These are phyloP conservation scores for Oreochromis spilurus DNA, from an alignment of 2,113 vertebrate species.

Conservation along the genomic window DNA sequence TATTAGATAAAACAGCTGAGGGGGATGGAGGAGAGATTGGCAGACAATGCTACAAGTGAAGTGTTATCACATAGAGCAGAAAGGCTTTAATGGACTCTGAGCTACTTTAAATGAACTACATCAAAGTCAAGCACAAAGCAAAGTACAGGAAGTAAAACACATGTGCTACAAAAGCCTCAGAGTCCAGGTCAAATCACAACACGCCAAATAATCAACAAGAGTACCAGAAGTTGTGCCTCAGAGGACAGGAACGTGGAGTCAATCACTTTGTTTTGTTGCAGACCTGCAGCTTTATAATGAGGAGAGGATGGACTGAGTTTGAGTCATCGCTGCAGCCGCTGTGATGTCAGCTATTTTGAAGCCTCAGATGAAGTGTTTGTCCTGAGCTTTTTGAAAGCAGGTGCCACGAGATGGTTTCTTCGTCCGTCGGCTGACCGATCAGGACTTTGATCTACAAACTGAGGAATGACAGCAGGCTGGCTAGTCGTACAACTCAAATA, in stretches of 20 bases:
- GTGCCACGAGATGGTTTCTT: background rate
- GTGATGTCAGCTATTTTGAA: background rate
- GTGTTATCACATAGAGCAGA: background rate
- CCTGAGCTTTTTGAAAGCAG: background rate
- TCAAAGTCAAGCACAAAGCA: background rate
- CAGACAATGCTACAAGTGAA: background rate
- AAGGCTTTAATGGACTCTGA: background rate
- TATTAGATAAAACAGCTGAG: background rate
- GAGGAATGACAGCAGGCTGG: background rate
- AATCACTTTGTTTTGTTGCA: background rate
- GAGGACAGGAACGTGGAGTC: background rate
- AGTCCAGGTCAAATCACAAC: background rate
- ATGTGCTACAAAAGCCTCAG: background rate
- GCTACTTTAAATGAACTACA: background rate
- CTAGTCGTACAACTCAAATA: background rate
- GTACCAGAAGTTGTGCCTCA: background rate
- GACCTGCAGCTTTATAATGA: background rate
- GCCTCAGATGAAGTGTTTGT: background rate
- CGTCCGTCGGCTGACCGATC: background rate
- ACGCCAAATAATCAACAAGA: background rate
- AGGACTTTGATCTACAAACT: background rate
- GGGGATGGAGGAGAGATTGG: background rate
- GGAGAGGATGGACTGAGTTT: background rate
- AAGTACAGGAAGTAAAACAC: background rate
- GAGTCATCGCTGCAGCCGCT: background rate